Evolutionary conservation across 2,888 invertebrate species (phyloP).

Genomic region (Hemithea aestivaria): DNA sequence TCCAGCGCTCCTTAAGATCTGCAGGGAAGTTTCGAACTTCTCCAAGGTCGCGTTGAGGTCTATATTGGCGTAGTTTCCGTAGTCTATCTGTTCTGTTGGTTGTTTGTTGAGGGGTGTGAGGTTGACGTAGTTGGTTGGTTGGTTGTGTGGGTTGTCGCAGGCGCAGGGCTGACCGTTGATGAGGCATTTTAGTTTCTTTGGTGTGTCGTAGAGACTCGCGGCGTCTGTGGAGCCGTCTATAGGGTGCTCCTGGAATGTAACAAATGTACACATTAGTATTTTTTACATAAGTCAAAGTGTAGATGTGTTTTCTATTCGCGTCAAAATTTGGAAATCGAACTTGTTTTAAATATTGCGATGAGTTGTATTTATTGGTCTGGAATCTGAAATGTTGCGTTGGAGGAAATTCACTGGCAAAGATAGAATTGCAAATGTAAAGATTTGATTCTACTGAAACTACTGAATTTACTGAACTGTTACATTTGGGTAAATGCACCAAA

Average conservation of each 20-base stretch:
- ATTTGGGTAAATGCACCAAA: too few species aligned
- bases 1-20: conserved; percentile 80
- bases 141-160: conserved; percentile 72
- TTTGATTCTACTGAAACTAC: too few species aligned
- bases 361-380: too few species aligned
- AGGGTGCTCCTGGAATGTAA: conserved; percentile 66
- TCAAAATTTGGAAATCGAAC: too few species aligned
- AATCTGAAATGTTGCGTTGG: too few species aligned
- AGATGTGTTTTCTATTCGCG: too few species aligned
- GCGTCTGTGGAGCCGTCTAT: conserved; percentile 49
- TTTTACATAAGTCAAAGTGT: too few species aligned
- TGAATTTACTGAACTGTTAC: too few species aligned
- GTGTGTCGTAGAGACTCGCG: conserved; percentile 85
- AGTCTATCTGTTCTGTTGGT: conserved; percentile 58
- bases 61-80: conserved; percentile 84
- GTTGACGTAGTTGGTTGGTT: conserved; percentile 74
- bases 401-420: too few species aligned
- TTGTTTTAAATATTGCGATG: too few species aligned
- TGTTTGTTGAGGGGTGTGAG: conserved; percentile 59
- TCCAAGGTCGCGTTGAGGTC: conserved; percentile 87
- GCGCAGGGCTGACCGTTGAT: conserved; percentile 78
- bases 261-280: conserved; percentile 1
- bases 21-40: conserved; percentile 88
- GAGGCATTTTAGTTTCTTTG: conserved; percentile 86
- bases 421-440: too few species aligned